Evolutionary conservation across 92 coral and sea anemone species (phyloP), one percentile per base, ranked within the genome.

Genomic region (Paramuricea clavata): DNA sequence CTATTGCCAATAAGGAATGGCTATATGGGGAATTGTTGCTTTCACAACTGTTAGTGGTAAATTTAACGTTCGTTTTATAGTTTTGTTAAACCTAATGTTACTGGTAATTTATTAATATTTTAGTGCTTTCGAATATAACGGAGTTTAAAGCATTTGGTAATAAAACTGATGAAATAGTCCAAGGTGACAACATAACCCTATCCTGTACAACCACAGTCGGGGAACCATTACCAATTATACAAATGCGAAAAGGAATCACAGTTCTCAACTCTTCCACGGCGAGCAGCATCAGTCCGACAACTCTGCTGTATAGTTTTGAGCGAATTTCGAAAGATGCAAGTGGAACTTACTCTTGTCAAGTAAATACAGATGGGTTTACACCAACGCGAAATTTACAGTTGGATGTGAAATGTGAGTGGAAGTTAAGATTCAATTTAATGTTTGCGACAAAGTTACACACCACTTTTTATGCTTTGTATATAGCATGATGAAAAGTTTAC

Each of bases 81-180:
- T 2, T 10, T 2, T 47, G 13, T 54, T 19, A 1, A 21, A 6
- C 27, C 0, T 10, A 54, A 10, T 54, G 16, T 10, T 67, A 26
- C 19, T 30, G 21, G 5, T 44, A 0, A 17, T 22, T 36, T 13
- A 27, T n/a, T 0, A 16, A 12, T 22, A 23, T 72, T 79, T 59
- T 30, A 79, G 84, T 79, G 21, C 52, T 79, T 31, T 57, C 72
- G 52, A 79, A 79, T 41, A 49, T 79, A 56, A 79, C 84, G 8
- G 21, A 59, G 35, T 79, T 79, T 79, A 61, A 57, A 42, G 33
- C 84, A 35, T n/a, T 25, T 60, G 36, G 12, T 12, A 33, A 49
- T 8, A 41, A 35, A 21, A n/a, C 1, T 26, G 22, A 36, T 23
- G 57, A 39, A 9, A 19, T 16, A 32, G 56, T 15, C n/a, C 32